Percentiles rank a stretch among this genome's conserved stretches.
These are phyloP conservation scores for Chromobotia macracanthus DNA, from an alignment of 2,797 vertebrate species.

Conservation along the genomic window DNA sequence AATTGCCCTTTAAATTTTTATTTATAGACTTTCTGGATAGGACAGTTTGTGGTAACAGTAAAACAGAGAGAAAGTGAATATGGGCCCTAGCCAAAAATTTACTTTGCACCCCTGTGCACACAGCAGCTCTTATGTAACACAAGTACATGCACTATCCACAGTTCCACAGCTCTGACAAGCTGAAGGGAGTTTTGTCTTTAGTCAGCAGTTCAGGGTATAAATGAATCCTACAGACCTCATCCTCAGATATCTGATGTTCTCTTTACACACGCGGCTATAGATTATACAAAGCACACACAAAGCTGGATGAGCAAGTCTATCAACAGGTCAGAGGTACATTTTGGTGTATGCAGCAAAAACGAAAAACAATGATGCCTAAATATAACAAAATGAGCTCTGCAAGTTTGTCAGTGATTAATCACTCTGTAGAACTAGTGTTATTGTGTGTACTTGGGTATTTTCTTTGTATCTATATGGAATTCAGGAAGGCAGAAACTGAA, in stretches of 20 bases:
- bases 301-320: conserved; percentile 21
- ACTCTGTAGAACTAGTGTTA: neutral
- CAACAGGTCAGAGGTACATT: conserved; percentile 5
- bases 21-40: neutral
- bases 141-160: neutral
- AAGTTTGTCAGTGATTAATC: conserved; percentile 9
- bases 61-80: neutral
- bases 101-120: neutral
- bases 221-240: conserved; percentile 16
- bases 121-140: neutral
- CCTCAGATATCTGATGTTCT: conserved; percentile 22
- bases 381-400: neutral
- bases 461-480: neutral
- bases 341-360: conserved; percentile 16
- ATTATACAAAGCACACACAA: conserved; percentile 34
- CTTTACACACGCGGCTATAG: conserved; percentile 3
- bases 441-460: no score
- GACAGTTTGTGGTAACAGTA: neutral
- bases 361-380: conserved; percentile 21
- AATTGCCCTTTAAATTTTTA: neutral
- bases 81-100: neutral
- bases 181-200: conserved; percentile 15
- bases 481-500: neutral
- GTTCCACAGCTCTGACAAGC: conserved; percentile 1
- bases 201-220: conserved; percentile 11